phyloP scores from a whole-genome alignment of 2,113 vertebrate species.

The Labeo rohita region DNA sequence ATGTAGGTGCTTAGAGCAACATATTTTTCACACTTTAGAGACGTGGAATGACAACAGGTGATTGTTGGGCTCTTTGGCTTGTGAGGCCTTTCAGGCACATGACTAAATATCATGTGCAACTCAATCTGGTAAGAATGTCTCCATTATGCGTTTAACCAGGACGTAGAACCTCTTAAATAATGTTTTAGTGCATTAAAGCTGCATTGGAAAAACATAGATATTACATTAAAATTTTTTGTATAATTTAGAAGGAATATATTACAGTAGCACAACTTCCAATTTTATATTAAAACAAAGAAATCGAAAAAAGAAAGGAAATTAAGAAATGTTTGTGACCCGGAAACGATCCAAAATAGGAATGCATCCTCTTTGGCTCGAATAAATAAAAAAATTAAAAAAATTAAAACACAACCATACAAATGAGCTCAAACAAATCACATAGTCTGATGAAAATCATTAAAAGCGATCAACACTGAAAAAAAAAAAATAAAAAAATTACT shows the following conservation, averaged over 20 bases:
- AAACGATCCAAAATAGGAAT: conserved; percentile 58
- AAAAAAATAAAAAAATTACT: conserved; percentile 12
- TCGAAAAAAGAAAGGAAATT: conserved; percentile 58
- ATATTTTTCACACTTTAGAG: conserved; percentile 44
- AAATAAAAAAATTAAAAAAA: conserved; percentile 68
- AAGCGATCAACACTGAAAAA: conserved; percentile 54
- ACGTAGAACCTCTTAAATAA: conserved; percentile 59
- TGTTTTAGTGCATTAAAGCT: conserved; percentile 81
- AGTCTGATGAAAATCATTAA: conserved; percentile 51
- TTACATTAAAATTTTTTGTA: conserved; percentile 75
- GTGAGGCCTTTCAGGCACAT: conserved; percentile 7
- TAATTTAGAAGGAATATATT: conserved; percentile 84
- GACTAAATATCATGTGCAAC: conserved; percentile 37
- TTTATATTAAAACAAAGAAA: conserved; percentile 74
- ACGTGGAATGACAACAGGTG: conserved; percentile 33
- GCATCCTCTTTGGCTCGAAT: conserved; percentile 80
- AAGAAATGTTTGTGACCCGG: conserved; percentile 66
- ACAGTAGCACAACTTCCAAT: conserved; percentile 77
- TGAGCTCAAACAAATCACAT: conserved; percentile 63
- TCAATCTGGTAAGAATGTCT: conserved; percentile 37
- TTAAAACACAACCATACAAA: conserved; percentile 67
- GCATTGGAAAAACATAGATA: conserved; percentile 77
- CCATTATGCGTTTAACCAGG: conserved; percentile 62
- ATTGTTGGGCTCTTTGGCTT: conserved; percentile 36
- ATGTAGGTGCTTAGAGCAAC: conserved; percentile 52